Conservation (phyloP, 2,888 invertebrate species). For the Ectobius pallidus region DNA sequence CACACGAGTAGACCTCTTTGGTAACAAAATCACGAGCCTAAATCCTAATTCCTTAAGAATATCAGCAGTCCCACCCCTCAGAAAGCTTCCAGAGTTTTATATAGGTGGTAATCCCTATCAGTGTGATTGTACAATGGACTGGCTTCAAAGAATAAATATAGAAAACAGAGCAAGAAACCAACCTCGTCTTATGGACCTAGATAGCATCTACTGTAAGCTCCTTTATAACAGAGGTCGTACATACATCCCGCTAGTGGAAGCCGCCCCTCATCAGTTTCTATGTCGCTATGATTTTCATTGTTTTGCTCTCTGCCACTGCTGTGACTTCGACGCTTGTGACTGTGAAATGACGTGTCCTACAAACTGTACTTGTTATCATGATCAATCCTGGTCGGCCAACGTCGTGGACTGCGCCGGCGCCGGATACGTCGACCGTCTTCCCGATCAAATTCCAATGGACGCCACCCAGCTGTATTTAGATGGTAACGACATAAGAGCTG, state of each 20-base stretch:
- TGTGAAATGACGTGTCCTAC: constrained; percentile 91
- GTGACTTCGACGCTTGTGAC: constrained; percentile 90
- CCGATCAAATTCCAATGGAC: constrained; percentile 88
- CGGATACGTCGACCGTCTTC: constrained; percentile 71
- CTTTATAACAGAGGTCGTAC: constrained; percentile 76
- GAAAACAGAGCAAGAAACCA: constrained; percentile 77
- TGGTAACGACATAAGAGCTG: constrained; percentile 77
- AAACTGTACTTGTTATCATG: constrained; percentile 88
- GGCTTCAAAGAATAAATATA: constrained; percentile 80
- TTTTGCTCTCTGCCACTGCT: constrained; percentile 86
- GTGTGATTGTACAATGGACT: constrained; percentile 91
- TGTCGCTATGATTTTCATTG: constrained; percentile 86
- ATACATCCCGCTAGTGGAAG: constrained; percentile 77
- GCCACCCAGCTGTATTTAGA: constrained; percentile 87
- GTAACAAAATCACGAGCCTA: constrained; percentile 77
- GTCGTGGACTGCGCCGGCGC: constrained; percentile 81
- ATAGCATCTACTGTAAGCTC: constrained; percentile 81
- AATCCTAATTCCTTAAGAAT: constrained; percentile 78
- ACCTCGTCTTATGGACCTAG: constrained; percentile 81
- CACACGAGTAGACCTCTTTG: constrained; percentile 80
- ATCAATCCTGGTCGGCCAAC: constrained; percentile 85
- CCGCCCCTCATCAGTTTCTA: constrained; percentile 80
- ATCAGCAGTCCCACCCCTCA: constrained; percentile 74
- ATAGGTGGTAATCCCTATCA: constrained; percentile 85
- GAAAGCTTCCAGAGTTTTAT: constrained; percentile 79